Base-by-base conservation (phyloP, 2,888 invertebrate genomes). In the Phyllotreta cruciferae region DNA sequence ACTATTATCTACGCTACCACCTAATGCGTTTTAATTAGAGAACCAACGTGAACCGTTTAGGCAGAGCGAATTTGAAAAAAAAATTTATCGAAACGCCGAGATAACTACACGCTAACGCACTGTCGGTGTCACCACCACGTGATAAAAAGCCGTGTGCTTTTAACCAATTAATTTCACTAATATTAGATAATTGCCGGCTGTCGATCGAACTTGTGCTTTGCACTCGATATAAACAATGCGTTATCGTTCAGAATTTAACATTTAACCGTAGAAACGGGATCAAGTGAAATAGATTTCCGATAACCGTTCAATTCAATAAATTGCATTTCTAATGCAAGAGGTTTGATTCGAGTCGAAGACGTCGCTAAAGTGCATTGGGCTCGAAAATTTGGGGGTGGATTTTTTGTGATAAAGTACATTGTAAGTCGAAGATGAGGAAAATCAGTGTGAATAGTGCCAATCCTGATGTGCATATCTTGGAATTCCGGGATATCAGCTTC, bases 251-350 rank as follows among this genome's bases (percentile, higher is more conserved):
- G 9, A 14, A 47, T 47, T 47, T 34, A 47, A 47, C n/a, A 11
- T 47, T 49, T 7, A 49, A 49, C 8, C 35, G n/a, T 35, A n/a
- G n/a, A 35, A 49, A 35, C 35, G 49, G 35, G 49, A 49, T 49
- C 49, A 49, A 49, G 49, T 49, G 35, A 49, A 49, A 35, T 35
- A 49, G 11, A n/a, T 10, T 49, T n/a, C 10, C 34, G 49, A 49
- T 49, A 49, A 35, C 49, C 9, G 14, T 10, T 24, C 24, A 4
- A 4, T 24, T 4, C 24, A 4, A 24, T 24, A 24, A 24, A 24
- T 24, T 35, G 49, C 49, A 13, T 13, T 49, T 10, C 35, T 49
- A 49, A 49, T 35, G 49, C 11, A 24, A 24, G 24, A 24, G 24
- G 24, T 24, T 24, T 24, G 24, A 24, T 24, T 24, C 24, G 24